Conservation (phyloP, 2,888 invertebrate species). For the Leptinotarsa haldemani region DNA sequence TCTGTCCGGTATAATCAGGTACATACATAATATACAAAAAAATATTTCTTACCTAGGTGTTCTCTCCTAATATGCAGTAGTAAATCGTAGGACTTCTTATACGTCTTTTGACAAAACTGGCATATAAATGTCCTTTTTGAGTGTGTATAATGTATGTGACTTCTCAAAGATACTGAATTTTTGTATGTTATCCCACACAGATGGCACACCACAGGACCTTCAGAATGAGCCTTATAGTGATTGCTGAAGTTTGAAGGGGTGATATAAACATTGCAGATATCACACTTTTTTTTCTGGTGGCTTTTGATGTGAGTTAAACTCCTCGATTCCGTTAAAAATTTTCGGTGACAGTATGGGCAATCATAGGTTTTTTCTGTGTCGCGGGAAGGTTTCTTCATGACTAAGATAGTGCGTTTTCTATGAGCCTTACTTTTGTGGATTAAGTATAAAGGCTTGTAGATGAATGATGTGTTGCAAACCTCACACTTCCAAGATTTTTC, state of each 20-base stretch:
- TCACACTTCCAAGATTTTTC: slow-evolving; percentile 44
- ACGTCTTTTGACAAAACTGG: slow-evolving; percentile 49
- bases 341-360: slow-evolving; percentile 48
- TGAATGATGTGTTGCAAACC: slow-evolving; percentile 45
- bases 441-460: slow-evolving; percentile 50
- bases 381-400: slow-evolving; percentile 3
- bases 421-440: slow-evolving; percentile 48
- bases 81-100: slow-evolving; percentile 51
- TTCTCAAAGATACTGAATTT: slow-evolving; percentile 54
- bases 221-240: slow-evolving; percentile 55
- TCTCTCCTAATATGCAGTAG: slow-evolving; percentile 54
- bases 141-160: slow-evolving; percentile 54
- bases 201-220: slow-evolving; percentile 56
- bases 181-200: slow-evolving; percentile 57
- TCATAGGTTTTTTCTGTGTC: slow-evolving; percentile 30
- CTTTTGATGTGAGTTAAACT: slow-evolving; percentile 51
- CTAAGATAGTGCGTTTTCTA: slow-evolving; percentile 10
- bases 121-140: slow-evolving; percentile 49
- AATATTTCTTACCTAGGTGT: slow-evolving; percentile 43
- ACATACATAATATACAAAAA: no score
- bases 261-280: slow-evolving; percentile 54
- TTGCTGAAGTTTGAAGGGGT: slow-evolving; percentile 55
- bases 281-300: slow-evolving; percentile 57
- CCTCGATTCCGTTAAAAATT: slow-evolving; percentile 42
- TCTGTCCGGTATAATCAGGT: no score